Evolutionary conservation across 2,797 vertebrate genomes (phyloP), one percentile per base, ranked within the genome.

Genomic region (Acrossocheilus wenchowensis): DNA sequence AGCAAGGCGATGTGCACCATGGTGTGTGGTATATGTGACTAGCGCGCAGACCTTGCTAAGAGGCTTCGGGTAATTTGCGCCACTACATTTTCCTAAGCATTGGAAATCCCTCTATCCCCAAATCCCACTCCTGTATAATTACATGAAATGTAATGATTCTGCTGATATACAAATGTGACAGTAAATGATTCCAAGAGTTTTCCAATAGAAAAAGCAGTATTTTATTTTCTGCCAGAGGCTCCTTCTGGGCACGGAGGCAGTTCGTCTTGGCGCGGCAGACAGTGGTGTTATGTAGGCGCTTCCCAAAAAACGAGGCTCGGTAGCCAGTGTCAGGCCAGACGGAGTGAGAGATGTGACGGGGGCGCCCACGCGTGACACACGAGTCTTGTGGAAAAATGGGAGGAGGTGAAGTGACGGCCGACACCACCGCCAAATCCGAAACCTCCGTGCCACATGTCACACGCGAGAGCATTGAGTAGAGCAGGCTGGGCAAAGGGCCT

Each of bases 351-450:
- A 90, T 94, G 93, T 94, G 94, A 93, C 90, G 89, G 92, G 92
- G 91, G 93, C 93, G 93, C 95, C 95, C 95, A 95, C 94, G 94
- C 94, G 89, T 92, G 94, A 94, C 94, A 95, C 87, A 87, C 87
- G 78, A 87, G 54, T 86, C 82, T 79, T 82, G 77, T 88, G 85
- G 83, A 66, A 86, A 89, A 85, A 80, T 89, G 93, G 93, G 94
- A 93, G 89, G 92, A 93, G 93, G 93, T 92, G 94, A 94, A 92
- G 91, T 85, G 94, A 93, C 92, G 62, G 10, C 52, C 43, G 90
- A 92, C 94, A 89, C 90, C 91, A 90, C 93, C 91, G 92, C 93
- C 92, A 93, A 83, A 91, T 92, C 93, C 88, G 81, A 90, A 90
- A 93, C 92, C 92, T 93, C 90, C 90, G 74, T 92, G 93, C 92